Conservation (phyloP, 2,888 invertebrate genomes). For the Sialis lutaria region DNA sequence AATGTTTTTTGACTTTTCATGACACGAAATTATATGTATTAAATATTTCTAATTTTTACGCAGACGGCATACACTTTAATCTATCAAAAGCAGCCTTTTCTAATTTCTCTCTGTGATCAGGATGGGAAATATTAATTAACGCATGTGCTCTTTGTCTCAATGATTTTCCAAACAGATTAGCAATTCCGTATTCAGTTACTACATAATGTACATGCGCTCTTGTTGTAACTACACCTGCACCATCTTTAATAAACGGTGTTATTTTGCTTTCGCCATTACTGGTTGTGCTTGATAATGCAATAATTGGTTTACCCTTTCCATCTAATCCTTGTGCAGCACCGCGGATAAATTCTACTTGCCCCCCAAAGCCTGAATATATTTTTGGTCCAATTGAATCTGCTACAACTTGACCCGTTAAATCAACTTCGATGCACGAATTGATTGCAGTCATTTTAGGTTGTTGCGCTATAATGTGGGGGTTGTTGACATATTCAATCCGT, state of each 20-base stretch:
- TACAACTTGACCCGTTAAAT: conserved; percentile 44
- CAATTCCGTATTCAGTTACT: conserved; percentile 49
- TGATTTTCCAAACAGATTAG: conserved; percentile 45
- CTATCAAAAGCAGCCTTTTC: conserved; percentile 45
- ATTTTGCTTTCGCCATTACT: conserved; percentile 42
- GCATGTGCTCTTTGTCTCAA: conserved; percentile 45
- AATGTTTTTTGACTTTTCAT: too few species aligned
- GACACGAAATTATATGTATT: too few species aligned
- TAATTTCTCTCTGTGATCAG: conserved; percentile 37
- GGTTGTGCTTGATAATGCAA: conserved; percentile 41
- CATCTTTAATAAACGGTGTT: conserved; percentile 36
- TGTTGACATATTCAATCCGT: conserved; percentile 34
- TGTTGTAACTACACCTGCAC: conserved; percentile 48
- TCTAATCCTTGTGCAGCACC: conserved; percentile 45
- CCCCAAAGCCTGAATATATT: conserved; percentile 44
- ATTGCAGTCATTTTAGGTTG: conserved; percentile 45
- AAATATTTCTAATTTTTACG: neutral
- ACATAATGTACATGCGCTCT: conserved; percentile 48
- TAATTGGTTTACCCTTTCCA: conserved; percentile 44
- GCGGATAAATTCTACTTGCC: conserved; percentile 48
- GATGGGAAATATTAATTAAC: conserved; percentile 45
- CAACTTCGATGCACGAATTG: conserved; percentile 47
- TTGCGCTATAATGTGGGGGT: conserved; percentile 31
- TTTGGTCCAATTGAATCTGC: conserved; percentile 40
- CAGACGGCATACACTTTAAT: conserved; percentile 17